Evolutionary conservation across 2,113 vertebrate species (phyloP).

Genomic region (Sisor rabdophorus): DNA sequence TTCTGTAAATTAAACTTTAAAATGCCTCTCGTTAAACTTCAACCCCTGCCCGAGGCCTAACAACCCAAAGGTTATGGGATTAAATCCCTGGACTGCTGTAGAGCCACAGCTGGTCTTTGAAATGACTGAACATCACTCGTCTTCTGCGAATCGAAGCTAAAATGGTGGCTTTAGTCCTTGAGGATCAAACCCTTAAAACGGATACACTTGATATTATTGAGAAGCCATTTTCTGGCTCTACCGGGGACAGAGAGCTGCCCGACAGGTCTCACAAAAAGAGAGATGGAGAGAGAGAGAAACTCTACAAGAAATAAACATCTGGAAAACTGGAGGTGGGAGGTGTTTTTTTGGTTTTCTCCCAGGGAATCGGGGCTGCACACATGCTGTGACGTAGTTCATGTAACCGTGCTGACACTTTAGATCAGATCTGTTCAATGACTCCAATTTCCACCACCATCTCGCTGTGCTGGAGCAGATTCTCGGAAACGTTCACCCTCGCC

Average conservation of each 20-base stretch:
- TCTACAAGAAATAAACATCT: background rate
- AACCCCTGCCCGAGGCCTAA: background rate
- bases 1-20: background rate
- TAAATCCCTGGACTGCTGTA: slow-evolving; percentile 12
- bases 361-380: background rate
- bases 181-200: too few species aligned
- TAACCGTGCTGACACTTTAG: background rate
- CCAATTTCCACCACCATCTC: background rate
- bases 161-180: slow-evolving; percentile 37
- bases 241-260: slow-evolving; percentile 17
- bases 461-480: background rate
- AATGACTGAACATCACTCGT: slow-evolving; percentile 19
- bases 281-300: background rate
- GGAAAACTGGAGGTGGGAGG: too few species aligned
- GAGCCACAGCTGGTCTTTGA: background rate
- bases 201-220: slow-evolving; percentile 47
- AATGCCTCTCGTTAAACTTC: background rate
- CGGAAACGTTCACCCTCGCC: background rate
- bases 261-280: background rate
- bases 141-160: slow-evolving; percentile 17
- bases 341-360: too few species aligned
- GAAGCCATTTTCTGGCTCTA: slow-evolving; percentile 28
- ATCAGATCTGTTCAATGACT: background rate
- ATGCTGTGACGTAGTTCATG: background rate
- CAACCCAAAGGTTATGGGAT: background rate